Evolutionary conservation across 2,888 invertebrate genomes (phyloP).

Genomic region (Lasius platythorax): DNA sequence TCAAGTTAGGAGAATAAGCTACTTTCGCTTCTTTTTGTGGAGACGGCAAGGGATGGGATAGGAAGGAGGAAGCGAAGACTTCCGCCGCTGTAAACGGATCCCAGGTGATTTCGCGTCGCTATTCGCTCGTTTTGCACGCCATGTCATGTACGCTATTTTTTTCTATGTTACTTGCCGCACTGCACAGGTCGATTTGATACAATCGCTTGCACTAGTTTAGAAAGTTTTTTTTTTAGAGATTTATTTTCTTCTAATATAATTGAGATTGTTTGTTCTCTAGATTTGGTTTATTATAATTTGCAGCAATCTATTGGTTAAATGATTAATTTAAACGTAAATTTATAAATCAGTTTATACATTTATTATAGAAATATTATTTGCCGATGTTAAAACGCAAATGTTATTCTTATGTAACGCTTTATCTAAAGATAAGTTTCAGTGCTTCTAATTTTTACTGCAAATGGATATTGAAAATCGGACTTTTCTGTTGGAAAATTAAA

Average conservation of each 20-base stretch:
- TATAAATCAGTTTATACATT: background rate
- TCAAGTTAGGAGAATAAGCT: conserved; percentile 58
- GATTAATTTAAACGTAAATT: background rate
- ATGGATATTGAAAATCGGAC: conserved; percentile 23
- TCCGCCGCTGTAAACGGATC: conserved; percentile 73
- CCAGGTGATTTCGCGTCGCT: conserved; percentile 72
- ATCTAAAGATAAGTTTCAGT: background rate
- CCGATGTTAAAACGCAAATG: background rate
- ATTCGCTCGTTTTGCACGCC: conserved; percentile 74
- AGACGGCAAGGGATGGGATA: background rate
- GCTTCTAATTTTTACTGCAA: conserved; percentile 8
- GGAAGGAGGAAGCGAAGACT: conserved; percentile 31
- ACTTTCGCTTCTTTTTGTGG: conserved; percentile 63
- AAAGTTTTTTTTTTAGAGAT: conserved; percentile 17
- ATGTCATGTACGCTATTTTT: conserved; percentile 46
- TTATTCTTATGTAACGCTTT: background rate
- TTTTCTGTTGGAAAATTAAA: conserved; percentile 30
- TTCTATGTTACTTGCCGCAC: conserved; percentile 12
- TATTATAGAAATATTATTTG: background rate
- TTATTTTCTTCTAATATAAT: background rate
- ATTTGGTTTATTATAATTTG: background rate
- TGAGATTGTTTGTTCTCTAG: background rate
- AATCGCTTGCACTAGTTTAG: background rate
- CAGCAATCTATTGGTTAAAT: background rate
- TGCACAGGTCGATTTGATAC: conserved; percentile 10